These are phyloP conservation scores for Eumerus sabulonum DNA, from an alignment of 2,888 invertebrate species.

Conservation along the genomic window DNA sequence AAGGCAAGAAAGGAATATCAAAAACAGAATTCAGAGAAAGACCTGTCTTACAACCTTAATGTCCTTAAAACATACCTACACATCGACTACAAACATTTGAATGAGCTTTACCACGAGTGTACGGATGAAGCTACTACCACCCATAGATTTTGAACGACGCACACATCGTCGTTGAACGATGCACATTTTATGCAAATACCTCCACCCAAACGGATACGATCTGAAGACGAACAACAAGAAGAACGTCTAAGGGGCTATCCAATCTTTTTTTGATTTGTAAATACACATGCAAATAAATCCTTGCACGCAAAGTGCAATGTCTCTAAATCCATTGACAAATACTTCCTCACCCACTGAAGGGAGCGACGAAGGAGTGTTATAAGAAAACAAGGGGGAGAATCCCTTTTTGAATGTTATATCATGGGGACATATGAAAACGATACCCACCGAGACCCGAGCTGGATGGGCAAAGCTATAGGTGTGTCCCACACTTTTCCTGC, in stretches of 20 bases:
- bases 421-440: no score
- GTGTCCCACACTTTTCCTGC: no score
- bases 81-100: neutral
- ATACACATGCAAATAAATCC: neutral
- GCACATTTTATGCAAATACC: conserved; percentile 57
- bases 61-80: conserved; percentile 29
- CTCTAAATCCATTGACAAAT: no score
- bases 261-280: conserved; percentile 33
- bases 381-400: neutral
- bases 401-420: no score
- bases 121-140: neutral
- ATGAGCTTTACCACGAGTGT: no score
- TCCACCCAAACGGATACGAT: conserved; percentile 31
- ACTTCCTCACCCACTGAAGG: no score
- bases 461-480: no score
- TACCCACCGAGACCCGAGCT: no score
- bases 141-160: conserved; percentile 37
- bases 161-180: conserved; percentile 56
- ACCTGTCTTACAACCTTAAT: conserved; percentile 47
- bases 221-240: conserved; percentile 25
- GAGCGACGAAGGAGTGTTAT: no score
- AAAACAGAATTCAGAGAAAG: neutral
- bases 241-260: conserved; percentile 18
- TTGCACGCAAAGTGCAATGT: conserved; percentile 13
- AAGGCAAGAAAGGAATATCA: neutral